These are phyloP conservation scores for Corvus cornix DNA, from an alignment of 2,113 vertebrate species.

Conservation along the genomic window DNA sequence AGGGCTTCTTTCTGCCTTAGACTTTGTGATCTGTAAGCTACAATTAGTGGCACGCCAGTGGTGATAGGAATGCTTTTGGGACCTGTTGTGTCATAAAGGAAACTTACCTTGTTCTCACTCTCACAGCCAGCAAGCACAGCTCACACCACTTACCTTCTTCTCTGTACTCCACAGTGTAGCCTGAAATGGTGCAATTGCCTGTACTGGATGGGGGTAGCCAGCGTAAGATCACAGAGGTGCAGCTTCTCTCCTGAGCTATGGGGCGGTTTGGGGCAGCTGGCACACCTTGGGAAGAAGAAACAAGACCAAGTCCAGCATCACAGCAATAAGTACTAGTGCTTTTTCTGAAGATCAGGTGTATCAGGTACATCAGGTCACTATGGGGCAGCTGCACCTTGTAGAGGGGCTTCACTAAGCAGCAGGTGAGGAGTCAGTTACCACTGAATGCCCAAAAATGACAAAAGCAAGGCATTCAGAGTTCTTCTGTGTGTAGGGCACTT, in stretches of 20 bases:
- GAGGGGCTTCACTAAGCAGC: neutral
- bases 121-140: neutral
- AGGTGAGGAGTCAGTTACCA: neutral
- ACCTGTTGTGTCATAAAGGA: neutral
- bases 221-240: constrained; percentile 89
- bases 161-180: constrained; percentile 93
- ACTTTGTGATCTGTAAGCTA: neutral
- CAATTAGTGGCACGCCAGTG: neutral
- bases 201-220: constrained; percentile 92
- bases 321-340: neutral
- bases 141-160: constrained; percentile 84
- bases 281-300: constrained; percentile 77
- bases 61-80: neutral
- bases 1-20: neutral
- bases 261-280: constrained; percentile 91
- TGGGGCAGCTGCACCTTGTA: neutral
- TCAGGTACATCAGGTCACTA: neutral
- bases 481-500: neutral
- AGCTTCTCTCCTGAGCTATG: constrained; percentile 93
- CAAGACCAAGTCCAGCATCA: neutral
- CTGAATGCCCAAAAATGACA: neutral
- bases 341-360: neutral
- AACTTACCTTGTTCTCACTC: neutral
- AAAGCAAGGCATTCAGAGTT: neutral
- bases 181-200: constrained; percentile 90